Conservation (phyloP, 1,140 invertebrate species). For the Papilio helenus region DNA sequence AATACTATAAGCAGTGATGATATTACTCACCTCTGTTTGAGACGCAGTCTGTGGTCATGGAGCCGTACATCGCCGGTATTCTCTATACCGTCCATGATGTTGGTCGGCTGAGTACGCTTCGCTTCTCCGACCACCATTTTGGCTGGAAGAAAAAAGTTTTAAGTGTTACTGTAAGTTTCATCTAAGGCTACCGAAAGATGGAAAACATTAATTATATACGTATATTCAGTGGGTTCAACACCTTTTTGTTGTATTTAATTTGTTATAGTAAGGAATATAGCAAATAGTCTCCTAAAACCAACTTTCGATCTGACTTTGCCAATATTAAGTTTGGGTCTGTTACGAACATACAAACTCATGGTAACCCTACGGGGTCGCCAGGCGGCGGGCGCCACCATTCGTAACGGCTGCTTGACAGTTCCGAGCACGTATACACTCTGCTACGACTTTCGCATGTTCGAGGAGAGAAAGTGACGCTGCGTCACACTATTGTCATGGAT, state of each 20-base stretch:
- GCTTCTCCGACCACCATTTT: constrained; percentile 90
- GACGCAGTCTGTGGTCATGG: constrained; percentile 91
- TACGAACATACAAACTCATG: constrained; percentile 19
- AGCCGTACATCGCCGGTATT: constrained; percentile 91
- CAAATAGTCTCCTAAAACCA: background rate
- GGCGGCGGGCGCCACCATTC: constrained; percentile 16
- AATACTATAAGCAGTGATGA: background rate
- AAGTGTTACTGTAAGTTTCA: background rate
- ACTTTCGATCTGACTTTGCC: background rate
- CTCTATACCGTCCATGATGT: constrained; percentile 93
- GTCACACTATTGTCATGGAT: constrained; percentile 9
- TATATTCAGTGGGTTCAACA: background rate
- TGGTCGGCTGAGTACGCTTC: constrained; percentile 82
- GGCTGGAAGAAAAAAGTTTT: constrained; percentile 69
- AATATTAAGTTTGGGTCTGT: background rate
- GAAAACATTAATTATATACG: no score
- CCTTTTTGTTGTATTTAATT: no score
- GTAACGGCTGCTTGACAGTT: constrained; percentile 42
- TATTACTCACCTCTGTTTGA: constrained; percentile 88
- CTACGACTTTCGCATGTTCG: constrained; percentile 50
- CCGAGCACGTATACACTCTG: constrained; percentile 43
- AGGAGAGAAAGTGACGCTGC: constrained; percentile 49
- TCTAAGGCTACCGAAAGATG: background rate
- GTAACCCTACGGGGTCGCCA: background rate
- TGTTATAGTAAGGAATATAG: background rate